Evolutionary conservation across 2,888 invertebrate genomes (phyloP).

Genomic region (Spilarctia lutea): DNA sequence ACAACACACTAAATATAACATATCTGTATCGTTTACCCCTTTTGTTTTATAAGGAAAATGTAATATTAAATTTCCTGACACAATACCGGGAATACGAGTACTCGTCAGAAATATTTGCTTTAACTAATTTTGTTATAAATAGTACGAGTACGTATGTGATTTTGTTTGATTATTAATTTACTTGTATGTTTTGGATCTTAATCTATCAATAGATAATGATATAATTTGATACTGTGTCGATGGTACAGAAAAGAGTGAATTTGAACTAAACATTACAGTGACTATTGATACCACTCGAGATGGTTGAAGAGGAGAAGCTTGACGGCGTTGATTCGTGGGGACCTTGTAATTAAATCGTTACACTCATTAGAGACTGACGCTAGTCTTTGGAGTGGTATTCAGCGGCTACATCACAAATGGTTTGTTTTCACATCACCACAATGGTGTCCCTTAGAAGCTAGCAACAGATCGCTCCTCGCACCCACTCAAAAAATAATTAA

Average conservation of each 20-base stretch:
- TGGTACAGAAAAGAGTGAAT: background rate
- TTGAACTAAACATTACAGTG: background rate
- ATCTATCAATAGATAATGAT: background rate
- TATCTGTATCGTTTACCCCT: conserved; percentile 36
- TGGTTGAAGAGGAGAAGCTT: too few species aligned
- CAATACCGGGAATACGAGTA: conserved; percentile 16
- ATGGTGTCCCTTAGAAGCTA: too few species aligned
- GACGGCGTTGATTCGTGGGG: too few species aligned
- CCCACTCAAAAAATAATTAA: too few species aligned
- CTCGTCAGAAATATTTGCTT: background rate
- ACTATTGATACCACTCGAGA: too few species aligned
- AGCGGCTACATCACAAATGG: too few species aligned
- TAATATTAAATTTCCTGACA: conserved; percentile 22
- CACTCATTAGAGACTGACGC: too few species aligned
- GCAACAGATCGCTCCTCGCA: too few species aligned
- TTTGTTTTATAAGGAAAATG: conserved; percentile 30
- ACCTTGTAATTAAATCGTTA: too few species aligned
- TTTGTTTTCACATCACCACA: too few species aligned
- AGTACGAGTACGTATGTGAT: too few species aligned
- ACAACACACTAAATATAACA: conserved; percentile 47
- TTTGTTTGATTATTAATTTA: background rate
- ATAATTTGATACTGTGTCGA: background rate
- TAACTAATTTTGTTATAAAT: background rate
- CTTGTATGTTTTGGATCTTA: background rate
- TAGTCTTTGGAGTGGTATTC: too few species aligned